A percentile compares a stretch with the other conserved stretches of the same genome.
phyloP scores from a whole-genome alignment of 2,113 vertebrate species.

The Psittacara wagleri region DNA sequence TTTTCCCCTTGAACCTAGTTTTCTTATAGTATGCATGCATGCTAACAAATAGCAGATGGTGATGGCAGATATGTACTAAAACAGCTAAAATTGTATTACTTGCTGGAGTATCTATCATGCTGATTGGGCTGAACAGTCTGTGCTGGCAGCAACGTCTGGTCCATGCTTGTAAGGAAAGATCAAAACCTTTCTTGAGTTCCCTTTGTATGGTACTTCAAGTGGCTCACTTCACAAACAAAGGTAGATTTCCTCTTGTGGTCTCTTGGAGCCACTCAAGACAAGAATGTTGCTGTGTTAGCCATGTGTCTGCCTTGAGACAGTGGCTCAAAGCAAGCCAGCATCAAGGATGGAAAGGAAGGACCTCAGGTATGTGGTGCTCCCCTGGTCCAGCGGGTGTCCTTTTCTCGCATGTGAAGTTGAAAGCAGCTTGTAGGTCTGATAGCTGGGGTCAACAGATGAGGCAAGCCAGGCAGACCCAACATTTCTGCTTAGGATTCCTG shows the following conservation, averaged over 20 bases:
- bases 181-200: slow-evolving; percentile 27
- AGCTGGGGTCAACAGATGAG: not conserved
- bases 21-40: not conserved
- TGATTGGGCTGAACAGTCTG: slow-evolving; percentile 41
- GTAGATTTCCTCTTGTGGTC: not conserved
- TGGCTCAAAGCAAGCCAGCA: not conserved
- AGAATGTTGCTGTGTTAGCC: not conserved
- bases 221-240: not conserved
- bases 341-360: not conserved
- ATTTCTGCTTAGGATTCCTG: not conserved
- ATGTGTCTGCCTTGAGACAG: not conserved
- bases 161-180: not conserved
- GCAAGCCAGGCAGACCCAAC: not conserved
- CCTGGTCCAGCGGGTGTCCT: not conserved
- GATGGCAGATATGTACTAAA: slow-evolving; percentile 35
- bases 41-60: slow-evolving; percentile 60
- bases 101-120: slow-evolving; percentile 40
- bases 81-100: slow-evolving; percentile 42
- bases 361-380: not conserved
- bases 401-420: fast-evolving
- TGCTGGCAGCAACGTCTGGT: not conserved
- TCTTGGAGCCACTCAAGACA: not conserved
- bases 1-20: not conserved
- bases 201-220: not conserved
- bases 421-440: not conserved